Evolutionary conservation across 2,113 vertebrate genomes (phyloP).

Genomic region (Albula goreensis): DNA sequence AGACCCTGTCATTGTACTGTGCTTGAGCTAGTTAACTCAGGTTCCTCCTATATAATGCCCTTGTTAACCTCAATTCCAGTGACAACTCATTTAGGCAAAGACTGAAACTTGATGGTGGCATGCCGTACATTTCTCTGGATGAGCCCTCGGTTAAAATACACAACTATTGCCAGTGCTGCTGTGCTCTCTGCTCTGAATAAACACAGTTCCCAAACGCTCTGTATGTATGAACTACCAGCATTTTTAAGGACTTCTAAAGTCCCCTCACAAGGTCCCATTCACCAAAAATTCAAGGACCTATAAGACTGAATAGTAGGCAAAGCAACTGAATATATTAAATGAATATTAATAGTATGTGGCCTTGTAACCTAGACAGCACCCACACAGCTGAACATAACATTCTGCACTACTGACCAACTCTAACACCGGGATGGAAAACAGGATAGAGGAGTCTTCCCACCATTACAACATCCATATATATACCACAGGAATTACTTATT

Average conservation of each 20-base stretch:
- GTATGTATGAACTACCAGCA: background rate
- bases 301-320: background rate
- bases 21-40: background rate
- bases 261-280: too few relatives aligned
- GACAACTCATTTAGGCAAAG: background rate
- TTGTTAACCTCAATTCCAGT: too few relatives aligned
- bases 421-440: background rate
- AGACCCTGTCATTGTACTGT: background rate
- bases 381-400: background rate
- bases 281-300: background rate
- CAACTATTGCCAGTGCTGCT: background rate
- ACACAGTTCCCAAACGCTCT: background rate
- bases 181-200: background rate
- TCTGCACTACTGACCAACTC: background rate
- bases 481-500: conserved; percentile 50
- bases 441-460: background rate
- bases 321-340: background rate
- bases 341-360: background rate
- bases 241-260: background rate
- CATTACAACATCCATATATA: conserved; percentile 25
- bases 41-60: background rate
- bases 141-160: background rate
- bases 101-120: background rate
- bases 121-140: background rate
- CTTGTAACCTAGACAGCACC: background rate